Evolutionary conservation across 2,888 invertebrate species (phyloP), one percentile per base, ranked within the genome.

Genomic region (Leuctra nigra): DNA sequence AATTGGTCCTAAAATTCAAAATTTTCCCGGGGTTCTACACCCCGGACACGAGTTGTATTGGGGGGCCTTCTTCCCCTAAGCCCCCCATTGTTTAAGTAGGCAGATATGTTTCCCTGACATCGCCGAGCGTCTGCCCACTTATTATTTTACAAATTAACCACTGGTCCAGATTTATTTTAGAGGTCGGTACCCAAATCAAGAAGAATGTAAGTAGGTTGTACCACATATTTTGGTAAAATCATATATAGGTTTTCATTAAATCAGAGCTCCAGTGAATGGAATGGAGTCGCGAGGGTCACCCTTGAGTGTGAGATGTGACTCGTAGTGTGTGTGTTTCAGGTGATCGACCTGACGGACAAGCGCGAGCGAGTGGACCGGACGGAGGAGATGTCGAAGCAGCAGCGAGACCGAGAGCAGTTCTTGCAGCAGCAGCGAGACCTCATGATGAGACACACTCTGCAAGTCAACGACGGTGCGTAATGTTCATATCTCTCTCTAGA

Each of bases 321-420:
- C 29, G 11, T 29, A n/a, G 29, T 29, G 29, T 29, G 29, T 29
- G 29, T 29, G 29, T 29, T 29, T 7, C 64, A 82, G 72, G 86
- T 87, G 50, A 88, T 88, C 72, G 87, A 88, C 76, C 79, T 88
- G 63, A 88, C 87, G 59, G 81, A 86, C 60, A 82, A 84, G 59
- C 80, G 82, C 48, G 69, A 70, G 39, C 18, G 11, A 4, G 4
- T 11, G 2, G 50, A 29, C 11, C 47, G 65, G 47, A 54, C 63
- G 47, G 68, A 44, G 68, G 73, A 76, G 70, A 70, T 79, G 69
- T 69, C 77, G 58, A 72, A 78, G 68, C 82, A 83, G 62, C 79
- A 81, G 61, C 70, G 77, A 41, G 77, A 78, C 60, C 71, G 77
- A 3, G 79, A 81, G 66, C 77, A 81, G 63, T 82, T 82, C 66